Evolutionary conservation across 2,797 vertebrate species (phyloP).

Genomic region (Lerista edwardsae): DNA sequence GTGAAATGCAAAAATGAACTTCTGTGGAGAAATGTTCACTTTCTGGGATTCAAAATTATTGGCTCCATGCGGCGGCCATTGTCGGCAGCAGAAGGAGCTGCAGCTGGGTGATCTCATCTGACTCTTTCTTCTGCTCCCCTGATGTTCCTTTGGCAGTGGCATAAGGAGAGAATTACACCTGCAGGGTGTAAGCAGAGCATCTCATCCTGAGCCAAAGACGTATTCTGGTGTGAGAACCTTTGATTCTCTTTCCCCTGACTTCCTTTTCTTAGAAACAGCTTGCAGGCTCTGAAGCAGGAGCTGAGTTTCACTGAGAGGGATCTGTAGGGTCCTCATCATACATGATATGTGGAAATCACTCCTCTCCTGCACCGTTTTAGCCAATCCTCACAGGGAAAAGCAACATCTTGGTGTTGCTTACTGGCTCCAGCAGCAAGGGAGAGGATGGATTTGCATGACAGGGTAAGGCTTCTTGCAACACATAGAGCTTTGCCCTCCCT

Average conservation of each 20-base stretch:
- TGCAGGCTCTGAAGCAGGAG: neutral
- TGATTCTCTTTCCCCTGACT: slow-evolving; percentile 5
- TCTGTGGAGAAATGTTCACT: slow-evolving; percentile 63
- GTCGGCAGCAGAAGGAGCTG: slow-evolving; percentile 39
- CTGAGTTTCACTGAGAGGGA: neutral
- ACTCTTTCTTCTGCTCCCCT: slow-evolving; percentile 22
- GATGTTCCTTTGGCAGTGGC: slow-evolving; percentile 19
- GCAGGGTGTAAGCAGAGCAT: slow-evolving; percentile 31
- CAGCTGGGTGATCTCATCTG: slow-evolving; percentile 45
- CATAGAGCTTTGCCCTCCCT: too few species aligned
- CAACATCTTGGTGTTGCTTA: too few species aligned
- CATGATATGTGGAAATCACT: too few species aligned
- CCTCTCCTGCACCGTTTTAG: too few species aligned
- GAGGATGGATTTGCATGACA: too few species aligned
- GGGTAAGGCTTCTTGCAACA: too few species aligned
- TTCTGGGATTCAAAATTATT: slow-evolving; percentile 56
- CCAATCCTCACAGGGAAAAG: too few species aligned
- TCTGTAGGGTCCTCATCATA: neutral
- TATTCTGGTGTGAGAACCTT: neutral
- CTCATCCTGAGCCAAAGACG: slow-evolving; percentile 15
- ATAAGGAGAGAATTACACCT: neutral
- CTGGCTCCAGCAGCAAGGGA: too few species aligned
- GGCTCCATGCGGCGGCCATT: slow-evolving; percentile 57
- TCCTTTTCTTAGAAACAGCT: slow-evolving; percentile 30
- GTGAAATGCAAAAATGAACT: slow-evolving; percentile 64